phyloP scores from a whole-genome alignment of 2,888 invertebrate genomes.

The Tipula lateralis region DNA sequence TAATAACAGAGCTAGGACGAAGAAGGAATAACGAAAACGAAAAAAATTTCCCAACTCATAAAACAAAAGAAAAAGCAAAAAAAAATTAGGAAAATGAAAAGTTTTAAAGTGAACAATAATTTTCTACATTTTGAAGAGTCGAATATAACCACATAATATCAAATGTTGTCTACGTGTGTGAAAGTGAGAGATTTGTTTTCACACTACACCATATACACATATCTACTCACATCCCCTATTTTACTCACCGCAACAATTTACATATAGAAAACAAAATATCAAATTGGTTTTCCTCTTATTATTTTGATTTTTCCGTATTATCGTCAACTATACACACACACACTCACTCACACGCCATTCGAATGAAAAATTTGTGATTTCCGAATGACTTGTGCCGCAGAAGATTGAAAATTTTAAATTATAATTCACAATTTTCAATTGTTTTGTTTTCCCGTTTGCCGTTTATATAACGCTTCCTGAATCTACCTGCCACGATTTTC shows the following conservation, averaged over 20 bases:
- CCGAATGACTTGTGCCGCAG: not conserved
- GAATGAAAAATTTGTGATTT: not conserved
- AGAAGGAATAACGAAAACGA: not conserved
- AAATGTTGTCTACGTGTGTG: not conserved
- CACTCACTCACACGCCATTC: too few relatives aligned
- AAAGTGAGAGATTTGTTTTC: not conserved
- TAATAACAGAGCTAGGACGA: not conserved
- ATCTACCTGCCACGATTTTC: not conserved
- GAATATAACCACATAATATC: not conserved
- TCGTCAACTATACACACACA: not conserved
- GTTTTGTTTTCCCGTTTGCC: not conserved
- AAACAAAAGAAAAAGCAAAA: not conserved
- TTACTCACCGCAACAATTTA: not conserved
- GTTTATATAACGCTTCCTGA: not conserved
- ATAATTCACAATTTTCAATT: not conserved
- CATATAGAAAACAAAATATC: not conserved
- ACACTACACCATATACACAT: not conserved
- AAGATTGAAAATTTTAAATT: not conserved
- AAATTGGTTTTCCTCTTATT: not conserved
- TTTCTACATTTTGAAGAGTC: not conserved
- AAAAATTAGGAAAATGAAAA: not conserved
- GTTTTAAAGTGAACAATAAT: slow-evolving; percentile 15
- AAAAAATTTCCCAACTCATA: not conserved
- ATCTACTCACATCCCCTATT: not conserved
- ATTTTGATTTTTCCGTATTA: not conserved